These are phyloP conservation scores for Thymelicus lineola DNA, from an alignment of 2,888 invertebrate genomes.

Conservation along the genomic window DNA sequence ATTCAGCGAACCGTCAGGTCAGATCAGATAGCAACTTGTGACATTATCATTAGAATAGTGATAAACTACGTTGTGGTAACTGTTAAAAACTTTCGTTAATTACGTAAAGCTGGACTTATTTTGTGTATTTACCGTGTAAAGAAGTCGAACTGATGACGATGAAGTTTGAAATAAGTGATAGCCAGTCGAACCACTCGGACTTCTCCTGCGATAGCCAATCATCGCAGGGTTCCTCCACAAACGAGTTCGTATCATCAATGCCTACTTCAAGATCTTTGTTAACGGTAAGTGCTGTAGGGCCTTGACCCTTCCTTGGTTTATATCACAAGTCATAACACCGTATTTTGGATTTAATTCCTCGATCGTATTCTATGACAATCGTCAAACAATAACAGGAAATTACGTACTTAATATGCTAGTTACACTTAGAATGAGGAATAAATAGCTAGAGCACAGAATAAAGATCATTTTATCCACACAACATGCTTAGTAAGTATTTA, in stretches of 20 bases:
- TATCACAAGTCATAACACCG: not conserved
- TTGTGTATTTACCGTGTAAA: slow-evolving; percentile 50
- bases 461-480: no score
- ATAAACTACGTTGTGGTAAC: slow-evolving; percentile 49
- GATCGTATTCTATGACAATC: not conserved
- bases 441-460: no score
- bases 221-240: slow-evolving; percentile 84
- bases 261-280: slow-evolving; percentile 70
- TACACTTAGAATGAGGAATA: no score
- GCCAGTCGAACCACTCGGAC: slow-evolving; percentile 86
- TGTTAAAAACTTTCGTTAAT: slow-evolving; percentile 50
- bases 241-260: slow-evolving; percentile 71
- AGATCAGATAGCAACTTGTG: slow-evolving; percentile 56
- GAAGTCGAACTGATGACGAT: slow-evolving; percentile 76
- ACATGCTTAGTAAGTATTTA: no score
- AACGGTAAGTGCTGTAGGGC: slow-evolving; percentile 62
- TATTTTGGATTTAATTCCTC: not conserved
- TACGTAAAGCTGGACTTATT: slow-evolving; percentile 54
- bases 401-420: not conserved
- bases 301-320: not conserved
- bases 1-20: slow-evolving; percentile 45
- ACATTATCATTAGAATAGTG: not conserved
- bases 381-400: slow-evolving; percentile 20
- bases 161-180: slow-evolving; percentile 87
- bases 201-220: slow-evolving; percentile 86